Percentiles rank a stretch among this genome's conserved stretches.
These are phyloP conservation scores for Nycticebus coucang DNA, from an alignment of 2,113 vertebrate genomes.

Conservation along the genomic window DNA sequence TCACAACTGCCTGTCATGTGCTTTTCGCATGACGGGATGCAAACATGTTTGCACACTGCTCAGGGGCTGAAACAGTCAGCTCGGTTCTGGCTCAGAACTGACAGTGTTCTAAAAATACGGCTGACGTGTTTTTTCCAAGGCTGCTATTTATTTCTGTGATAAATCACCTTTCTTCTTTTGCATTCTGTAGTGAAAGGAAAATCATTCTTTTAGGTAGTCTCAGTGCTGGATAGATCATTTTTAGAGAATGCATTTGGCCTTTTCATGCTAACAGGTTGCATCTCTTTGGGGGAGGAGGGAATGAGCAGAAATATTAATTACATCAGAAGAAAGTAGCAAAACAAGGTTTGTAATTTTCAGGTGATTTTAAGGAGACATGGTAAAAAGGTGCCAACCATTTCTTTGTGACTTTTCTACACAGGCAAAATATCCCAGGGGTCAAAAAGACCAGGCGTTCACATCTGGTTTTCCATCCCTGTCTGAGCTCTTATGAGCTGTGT, in stretches of 20 bases:
- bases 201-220: slow-evolving; percentile 31
- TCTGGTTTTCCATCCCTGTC: neutral
- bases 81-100: neutral
- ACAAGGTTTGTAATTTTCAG: neutral
- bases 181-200: slow-evolving; percentile 34
- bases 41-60: rapidly evolving
- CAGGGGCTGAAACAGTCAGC: neutral
- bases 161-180: slow-evolving; percentile 50
- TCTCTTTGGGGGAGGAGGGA: neutral
- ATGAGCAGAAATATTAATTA: slow-evolving; percentile 25
- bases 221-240: neutral
- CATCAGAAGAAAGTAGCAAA: neutral
- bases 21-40: neutral
- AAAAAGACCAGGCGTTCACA: neutral
- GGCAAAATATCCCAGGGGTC: neutral
- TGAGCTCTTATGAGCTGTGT: neutral
- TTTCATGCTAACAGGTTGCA: slow-evolving; percentile 30
- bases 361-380: slow-evolving; percentile 1
- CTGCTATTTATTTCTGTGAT: slow-evolving; percentile 61
- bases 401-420: neutral
- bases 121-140: neutral
- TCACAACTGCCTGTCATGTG: rapidly evolving
- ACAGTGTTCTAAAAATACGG: slow-evolving; percentile 64
- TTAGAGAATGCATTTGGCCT: slow-evolving; percentile 5
- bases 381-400: neutral